A percentile compares a stretch with the other conserved stretches of the same genome.
phyloP scores from a whole-genome alignment of 2,113 vertebrate genomes.

The Fulica atra region DNA sequence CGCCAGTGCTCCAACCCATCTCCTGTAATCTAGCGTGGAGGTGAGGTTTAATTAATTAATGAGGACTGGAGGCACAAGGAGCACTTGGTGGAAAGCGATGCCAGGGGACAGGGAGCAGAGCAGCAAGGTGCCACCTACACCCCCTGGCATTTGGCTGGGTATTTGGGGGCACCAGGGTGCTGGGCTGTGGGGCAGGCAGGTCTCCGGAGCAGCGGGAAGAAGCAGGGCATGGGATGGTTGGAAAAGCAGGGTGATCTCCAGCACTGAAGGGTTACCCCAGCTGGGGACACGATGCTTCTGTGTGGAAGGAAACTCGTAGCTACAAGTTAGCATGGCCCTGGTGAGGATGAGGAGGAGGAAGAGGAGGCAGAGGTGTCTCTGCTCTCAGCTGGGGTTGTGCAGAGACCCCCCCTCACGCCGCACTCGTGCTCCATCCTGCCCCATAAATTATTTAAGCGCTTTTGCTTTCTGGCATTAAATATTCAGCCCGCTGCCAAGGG shows the following conservation, averaged over 20 bases:
- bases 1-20: fast-evolving
- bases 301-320: background rate
- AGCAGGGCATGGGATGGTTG: fast-evolving
- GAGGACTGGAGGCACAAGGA: background rate
- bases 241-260: background rate
- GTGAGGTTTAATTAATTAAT: constrained; percentile 29
- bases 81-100: background rate
- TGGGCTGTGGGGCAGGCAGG: background rate
- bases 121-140: fast-evolving
- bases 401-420: background rate
- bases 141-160: fast-evolving
- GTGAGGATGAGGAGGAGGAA: background rate
- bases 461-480: constrained; percentile 26
- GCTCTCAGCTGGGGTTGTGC: background rate
- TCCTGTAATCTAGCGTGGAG: background rate
- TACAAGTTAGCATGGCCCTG: background rate
- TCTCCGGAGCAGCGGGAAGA: fast-evolving
- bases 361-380: background rate
- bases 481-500: background rate
- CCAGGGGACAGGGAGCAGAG: fast-evolving
- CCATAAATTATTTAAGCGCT: constrained; percentile 47
- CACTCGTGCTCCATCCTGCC: background rate
- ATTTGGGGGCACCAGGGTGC: fast-evolving
- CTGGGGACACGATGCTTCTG: fast-evolving
- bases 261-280: fast-evolving